Evolutionary conservation across 1,140 invertebrate species (phyloP).

Genomic region (Sipha flava): DNA sequence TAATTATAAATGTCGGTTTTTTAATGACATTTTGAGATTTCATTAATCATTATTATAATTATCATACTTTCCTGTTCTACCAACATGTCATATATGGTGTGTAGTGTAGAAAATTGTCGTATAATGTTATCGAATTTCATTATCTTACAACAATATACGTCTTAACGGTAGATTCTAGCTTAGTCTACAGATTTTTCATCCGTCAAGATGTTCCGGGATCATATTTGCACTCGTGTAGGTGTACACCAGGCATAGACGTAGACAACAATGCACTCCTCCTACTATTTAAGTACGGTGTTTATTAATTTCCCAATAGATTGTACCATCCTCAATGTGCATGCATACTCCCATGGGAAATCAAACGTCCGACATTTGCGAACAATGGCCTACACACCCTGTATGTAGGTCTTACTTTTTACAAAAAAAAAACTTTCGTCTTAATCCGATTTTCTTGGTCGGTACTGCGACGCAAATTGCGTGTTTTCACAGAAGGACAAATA

Average conservation of each 20-base stretch:
- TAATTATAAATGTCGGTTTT: no score
- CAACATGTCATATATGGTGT: no score
- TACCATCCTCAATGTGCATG: background rate
- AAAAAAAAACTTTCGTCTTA: background rate
- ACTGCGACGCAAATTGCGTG: no score
- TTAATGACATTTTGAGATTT: no score
- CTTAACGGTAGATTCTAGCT: no score
- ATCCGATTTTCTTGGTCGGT: background rate
- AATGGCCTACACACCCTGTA: background rate
- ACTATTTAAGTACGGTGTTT: background rate
- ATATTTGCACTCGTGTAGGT: background rate
- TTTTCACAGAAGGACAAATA: background rate
- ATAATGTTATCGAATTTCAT: no score
- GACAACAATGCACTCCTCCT: background rate
- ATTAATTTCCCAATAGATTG: background rate
- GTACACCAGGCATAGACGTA: background rate
- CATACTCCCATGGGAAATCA: background rate
- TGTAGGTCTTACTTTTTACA: background rate
- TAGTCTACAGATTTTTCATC: background rate
- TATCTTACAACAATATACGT: no score
- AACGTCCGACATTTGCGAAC: background rate
- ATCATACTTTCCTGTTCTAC: no score
- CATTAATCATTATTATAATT: no score
- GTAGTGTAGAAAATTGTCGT: no score
- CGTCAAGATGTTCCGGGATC: background rate